Evolutionary conservation across 1,140 invertebrate species (phyloP), one percentile per base, ranked within the genome.

Genomic region (Melipona quadrifasciata): DNA sequence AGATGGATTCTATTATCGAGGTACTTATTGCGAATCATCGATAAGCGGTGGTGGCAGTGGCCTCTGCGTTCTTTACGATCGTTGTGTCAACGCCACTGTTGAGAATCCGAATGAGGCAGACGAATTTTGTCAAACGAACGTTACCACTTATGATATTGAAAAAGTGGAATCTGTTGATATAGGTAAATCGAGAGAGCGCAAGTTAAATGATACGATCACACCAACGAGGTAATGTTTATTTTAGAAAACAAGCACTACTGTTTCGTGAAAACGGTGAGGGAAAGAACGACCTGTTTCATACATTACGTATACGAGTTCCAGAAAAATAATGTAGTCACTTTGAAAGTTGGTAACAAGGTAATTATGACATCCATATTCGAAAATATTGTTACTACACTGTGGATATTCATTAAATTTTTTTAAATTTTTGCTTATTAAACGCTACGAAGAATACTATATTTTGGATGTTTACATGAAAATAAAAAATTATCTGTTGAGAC

Each of bases 21-120:
- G 92, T 10, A 90, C 85, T 0, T 92, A 90, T 34, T 92, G 92
- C 73, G 91, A 92, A 64, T 92, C 90, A 19, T 91, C 92, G 31
- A 88, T 86, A 1, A 90, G 91, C 34, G 67, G 85, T 10, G 85
- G 88, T 12, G 88, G 89, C 10, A 90, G 87, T 64, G 87, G 84
- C 47, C 76, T 92, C 11, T 92, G 92, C 65, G 70, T 87, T 55
- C 78, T 91, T 5, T 92, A 91, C 39, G 84, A 89, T 57, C 55
- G 78, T 21, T 92, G 92, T 57, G 92, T 91, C 0, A 92, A 91
- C 61, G 91, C 89, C 6, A 92, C 90, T 0, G 64, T 92, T n/a
- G 90, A 91, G 53, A 58, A 84, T 61, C 76, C 90, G 10, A 39
- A 86, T 39, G 73, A 81, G 12, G 85, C 78, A 11, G 64, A 82